Conservation (phyloP, 2,797 vertebrate species). For the Lemur catta region DNA sequence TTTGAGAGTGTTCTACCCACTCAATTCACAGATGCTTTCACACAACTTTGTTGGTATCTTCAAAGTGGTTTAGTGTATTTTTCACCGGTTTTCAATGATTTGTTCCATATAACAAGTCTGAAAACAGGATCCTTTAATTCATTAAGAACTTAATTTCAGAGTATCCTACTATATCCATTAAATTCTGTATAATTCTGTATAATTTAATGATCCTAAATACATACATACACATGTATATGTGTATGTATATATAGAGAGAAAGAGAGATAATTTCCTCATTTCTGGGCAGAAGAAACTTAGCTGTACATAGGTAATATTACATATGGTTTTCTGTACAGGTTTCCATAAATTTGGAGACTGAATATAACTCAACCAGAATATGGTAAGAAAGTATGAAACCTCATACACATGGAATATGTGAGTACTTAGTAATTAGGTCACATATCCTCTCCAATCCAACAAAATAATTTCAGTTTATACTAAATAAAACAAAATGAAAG, state of each 20-base stretch:
- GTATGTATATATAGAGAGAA: neutral
- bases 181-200: neutral
- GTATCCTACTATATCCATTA: neutral
- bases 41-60: neutral
- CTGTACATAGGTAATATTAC: neutral
- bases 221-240: neutral
- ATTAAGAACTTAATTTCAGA: neutral
- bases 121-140: neutral
- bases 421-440: neutral
- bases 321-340: neutral
- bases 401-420: neutral
- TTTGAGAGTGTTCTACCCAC: neutral
- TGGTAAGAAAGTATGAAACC: neutral
- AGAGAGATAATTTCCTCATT: neutral
- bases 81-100: conserved; percentile 1
- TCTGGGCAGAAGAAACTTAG: neutral
- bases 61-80: neutral
- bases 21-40: neutral
- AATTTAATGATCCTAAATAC: neutral
- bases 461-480: neutral
- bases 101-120: neutral
- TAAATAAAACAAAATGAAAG: neutral
- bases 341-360: neutral
- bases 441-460: neutral
- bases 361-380: neutral